A percentile compares a stretch with the other conserved stretches of the same genome.
Conservation (phyloP, 2,888 invertebrate species). For the Amphipyra berbera region DNA sequence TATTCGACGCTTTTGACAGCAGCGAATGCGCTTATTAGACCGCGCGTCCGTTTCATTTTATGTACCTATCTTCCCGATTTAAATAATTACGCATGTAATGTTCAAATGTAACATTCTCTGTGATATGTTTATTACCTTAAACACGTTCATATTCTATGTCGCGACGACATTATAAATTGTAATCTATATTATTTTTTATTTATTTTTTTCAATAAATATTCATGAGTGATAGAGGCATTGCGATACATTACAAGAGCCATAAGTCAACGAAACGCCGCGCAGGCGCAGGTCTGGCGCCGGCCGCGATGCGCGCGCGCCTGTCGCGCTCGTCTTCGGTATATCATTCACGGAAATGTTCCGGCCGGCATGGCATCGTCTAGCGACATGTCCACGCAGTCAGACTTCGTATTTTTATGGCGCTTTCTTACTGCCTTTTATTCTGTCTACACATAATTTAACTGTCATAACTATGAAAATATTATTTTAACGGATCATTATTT, state of each 20-base stretch:
- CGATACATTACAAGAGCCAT: conserved; percentile 85
- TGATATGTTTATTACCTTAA: conserved; percentile 84
- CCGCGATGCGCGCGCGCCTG: conserved; percentile 59
- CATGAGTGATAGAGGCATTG: conserved; percentile 88
- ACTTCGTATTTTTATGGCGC: conserved; percentile 84
- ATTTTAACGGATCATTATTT: conserved; percentile 65
- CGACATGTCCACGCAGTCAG: conserved; percentile 80
- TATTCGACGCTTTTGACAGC: conserved; percentile 62
- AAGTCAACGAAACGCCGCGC: conserved; percentile 85
- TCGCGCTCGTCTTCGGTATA: conserved; percentile 65
- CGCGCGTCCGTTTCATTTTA: conserved; percentile 74
- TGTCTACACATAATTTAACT: conserved; percentile 83
- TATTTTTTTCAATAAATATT: conserved; percentile 85
- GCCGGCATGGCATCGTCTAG: conserved; percentile 73
- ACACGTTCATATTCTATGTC: conserved; percentile 71
- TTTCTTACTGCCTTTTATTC: conserved; percentile 72
- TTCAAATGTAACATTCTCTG: conserved; percentile 74
- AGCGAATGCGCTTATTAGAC: conserved; percentile 80
- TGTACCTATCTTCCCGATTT: conserved; percentile 78
- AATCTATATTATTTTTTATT: too few species aligned
- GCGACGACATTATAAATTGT: conserved; percentile 78
- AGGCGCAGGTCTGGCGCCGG: conserved; percentile 59
- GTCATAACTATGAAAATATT: conserved; percentile 77
- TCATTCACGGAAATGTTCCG: conserved; percentile 62
- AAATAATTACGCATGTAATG: conserved; percentile 80